Evolutionary conservation across 2,113 vertebrate species (phyloP).

Genomic region (Arvicanthis niloticus): DNA sequence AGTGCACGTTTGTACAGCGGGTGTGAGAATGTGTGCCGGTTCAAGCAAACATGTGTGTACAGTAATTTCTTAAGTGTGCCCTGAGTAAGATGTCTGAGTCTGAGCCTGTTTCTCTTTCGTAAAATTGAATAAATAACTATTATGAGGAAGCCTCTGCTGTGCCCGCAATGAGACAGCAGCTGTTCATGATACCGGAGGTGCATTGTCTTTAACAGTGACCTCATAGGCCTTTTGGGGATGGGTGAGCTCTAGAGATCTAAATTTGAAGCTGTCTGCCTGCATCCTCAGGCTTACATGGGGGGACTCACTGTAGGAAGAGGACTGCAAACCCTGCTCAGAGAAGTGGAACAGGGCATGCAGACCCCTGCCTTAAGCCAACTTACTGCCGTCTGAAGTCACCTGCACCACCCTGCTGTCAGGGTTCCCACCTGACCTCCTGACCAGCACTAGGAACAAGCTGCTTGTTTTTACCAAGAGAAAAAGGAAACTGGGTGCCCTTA

Average conservation of each 20-base stretch:
- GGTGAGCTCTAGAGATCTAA: background rate
- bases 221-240: background rate
- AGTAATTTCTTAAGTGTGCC: background rate
- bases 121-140: background rate
- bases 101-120: background rate
- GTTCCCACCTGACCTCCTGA: background rate
- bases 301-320: background rate
- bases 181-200: background rate
- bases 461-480: background rate
- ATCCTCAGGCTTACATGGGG: background rate
- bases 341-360: background rate
- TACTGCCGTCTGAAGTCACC: background rate
- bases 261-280: background rate
- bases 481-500: background rate
- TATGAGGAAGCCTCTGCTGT: background rate
- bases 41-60: too few species aligned
- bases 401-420: accelerated
- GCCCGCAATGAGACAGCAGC: background rate
- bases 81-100: background rate
- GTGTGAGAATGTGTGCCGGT: background rate
- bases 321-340: background rate
- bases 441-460: background rate
- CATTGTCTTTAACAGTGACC: background rate
- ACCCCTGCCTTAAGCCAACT: background rate
- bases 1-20: background rate